These are phyloP conservation scores for western clawed frog (Xenopus tropicalis) DNA, from an alignment of 2,113 vertebrate species.

Conservation along the genomic window UCB_Xtro_10.0 CM004446.2:102866001-102866500, in stretches of 20 bases:
- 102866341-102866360: background rate
- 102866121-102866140: background rate
- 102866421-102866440: slow-evolving; percentile 23
- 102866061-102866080: slow-evolving; percentile 14
- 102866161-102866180: slow-evolving; percentile 26
- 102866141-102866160: slow-evolving; percentile 11
- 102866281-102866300: no score
- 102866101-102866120: slow-evolving; percentile 10
- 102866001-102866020: slow-evolving; percentile 54
- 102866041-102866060: slow-evolving; percentile 50
- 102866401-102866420: background rate
- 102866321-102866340: slow-evolving; percentile 21
- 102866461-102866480: background rate
- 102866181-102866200: slow-evolving; percentile 35
- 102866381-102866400: background rate
- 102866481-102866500: no score
- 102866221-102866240: slow-evolving; percentile 20
- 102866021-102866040: slow-evolving; percentile 64
- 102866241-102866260: slow-evolving; percentile 23
- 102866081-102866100: no score
- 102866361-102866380: background rate
- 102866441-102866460: background rate
- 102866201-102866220: slow-evolving; percentile 27
- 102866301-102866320: slow-evolving; percentile 1
- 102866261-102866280: background rate